These are phyloP conservation scores for Strongylocentrotus purpuratus DNA, from an alignment of 35 echinoderm and acorn worm genomes.

Conservation along the genomic window DNA sequence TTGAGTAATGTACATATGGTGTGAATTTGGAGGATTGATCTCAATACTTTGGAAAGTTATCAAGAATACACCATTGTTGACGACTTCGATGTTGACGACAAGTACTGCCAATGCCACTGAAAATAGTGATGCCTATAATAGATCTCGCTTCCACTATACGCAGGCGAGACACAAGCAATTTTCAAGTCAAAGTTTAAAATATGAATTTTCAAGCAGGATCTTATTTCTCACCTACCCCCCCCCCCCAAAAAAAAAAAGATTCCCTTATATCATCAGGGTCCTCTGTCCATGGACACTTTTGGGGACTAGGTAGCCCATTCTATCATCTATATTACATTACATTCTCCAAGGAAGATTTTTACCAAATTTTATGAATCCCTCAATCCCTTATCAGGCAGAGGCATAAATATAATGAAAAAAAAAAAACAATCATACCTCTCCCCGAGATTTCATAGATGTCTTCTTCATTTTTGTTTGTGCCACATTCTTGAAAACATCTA, in stretches of 20 bases:
- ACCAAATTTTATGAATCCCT: conserved; percentile 39
- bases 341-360: conserved; percentile 28
- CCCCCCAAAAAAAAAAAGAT: conserved; percentile 18
- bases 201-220: neutral
- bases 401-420: conserved; percentile 37
- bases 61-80: conserved; percentile 23
- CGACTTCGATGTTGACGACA: conserved; percentile 32
- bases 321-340: conserved; percentile 25
- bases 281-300: neutral
- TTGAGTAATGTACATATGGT: conserved; percentile 29
- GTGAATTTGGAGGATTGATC: conserved; percentile 25
- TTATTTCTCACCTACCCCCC: conserved; percentile 31
- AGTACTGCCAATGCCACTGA: conserved; percentile 17
- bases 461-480: conserved; percentile 37
- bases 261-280: conserved; percentile 24
- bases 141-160: conserved; percentile 29
- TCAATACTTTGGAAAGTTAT: conserved; percentile 32
- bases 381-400: conserved; percentile 15
- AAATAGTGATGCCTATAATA: conserved; percentile 31
- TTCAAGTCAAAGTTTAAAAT: conserved; percentile 16
- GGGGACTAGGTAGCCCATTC: conserved; percentile 15
- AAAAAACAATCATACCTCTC: conserved; percentile 23
- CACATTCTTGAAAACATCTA: conserved; percentile 33
- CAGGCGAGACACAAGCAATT: conserved; percentile 28
- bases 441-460: conserved; percentile 24